phyloP scores from a whole-genome alignment of 2,113 vertebrate genomes.

The Oreochromis spilurus region DNA sequence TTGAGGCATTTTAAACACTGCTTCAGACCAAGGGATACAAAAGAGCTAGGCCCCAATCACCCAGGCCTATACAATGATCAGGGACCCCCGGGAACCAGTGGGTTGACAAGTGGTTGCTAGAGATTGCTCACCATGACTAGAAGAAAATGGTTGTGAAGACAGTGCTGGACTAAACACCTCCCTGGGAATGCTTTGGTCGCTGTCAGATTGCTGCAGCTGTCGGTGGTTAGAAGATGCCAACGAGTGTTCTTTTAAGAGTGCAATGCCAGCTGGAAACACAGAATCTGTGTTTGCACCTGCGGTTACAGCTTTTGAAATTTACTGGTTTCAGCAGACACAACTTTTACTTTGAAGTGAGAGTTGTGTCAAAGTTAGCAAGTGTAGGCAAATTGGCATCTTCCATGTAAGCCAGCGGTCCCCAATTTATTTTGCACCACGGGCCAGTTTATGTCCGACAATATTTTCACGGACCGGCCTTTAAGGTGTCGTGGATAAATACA shows the following conservation, averaged over 20 bases:
- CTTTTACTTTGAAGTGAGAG: not conserved
- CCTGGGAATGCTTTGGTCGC: not conserved
- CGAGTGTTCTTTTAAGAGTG: not conserved
- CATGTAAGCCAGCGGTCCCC: fast-evolving
- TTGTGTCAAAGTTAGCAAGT: not conserved
- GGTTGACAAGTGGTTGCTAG: not conserved
- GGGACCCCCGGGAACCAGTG: not conserved
- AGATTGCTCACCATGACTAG: not conserved
- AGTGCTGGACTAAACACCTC: not conserved
- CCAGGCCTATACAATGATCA: not conserved
- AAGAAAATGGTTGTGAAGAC: not conserved
- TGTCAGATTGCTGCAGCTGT: not conserved
- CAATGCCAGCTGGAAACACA: too few species aligned
- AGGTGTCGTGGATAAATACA: not conserved
- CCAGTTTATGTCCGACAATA: not conserved
- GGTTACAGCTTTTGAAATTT: not conserved
- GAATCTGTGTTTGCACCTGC: not conserved
- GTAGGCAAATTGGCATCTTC: not conserved
- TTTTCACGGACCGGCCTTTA: not conserved
- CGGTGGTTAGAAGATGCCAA: not conserved
- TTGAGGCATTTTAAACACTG: not conserved
- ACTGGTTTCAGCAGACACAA: not conserved
- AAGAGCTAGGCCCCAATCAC: not conserved
- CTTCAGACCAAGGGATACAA: not conserved
- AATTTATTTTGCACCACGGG: fast-evolving